phyloP scores from a whole-genome alignment of 1,140 invertebrate genomes.

The Cryptotermes secundus region DNA sequence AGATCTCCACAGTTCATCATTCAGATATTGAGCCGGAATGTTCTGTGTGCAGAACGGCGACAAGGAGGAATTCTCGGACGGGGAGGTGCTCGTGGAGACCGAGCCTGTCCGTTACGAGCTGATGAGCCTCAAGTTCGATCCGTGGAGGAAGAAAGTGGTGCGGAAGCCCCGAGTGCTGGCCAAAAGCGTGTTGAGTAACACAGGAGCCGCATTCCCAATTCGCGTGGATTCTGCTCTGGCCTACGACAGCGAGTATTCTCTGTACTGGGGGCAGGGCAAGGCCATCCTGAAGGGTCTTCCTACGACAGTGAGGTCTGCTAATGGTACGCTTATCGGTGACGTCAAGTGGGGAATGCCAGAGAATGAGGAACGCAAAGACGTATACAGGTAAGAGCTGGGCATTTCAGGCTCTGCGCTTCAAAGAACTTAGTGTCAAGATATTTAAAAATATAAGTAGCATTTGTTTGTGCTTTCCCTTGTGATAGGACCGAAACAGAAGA shows the following conservation, averaged over 20 bases:
- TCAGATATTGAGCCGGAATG: no score
- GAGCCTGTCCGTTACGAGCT: slow-evolving; percentile 76
- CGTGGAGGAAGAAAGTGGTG: slow-evolving; percentile 54
- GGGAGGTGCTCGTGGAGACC: slow-evolving; percentile 74
- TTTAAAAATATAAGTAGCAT: no score
- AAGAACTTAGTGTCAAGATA: neutral
- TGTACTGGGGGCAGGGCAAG: slow-evolving; percentile 76
- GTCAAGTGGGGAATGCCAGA: slow-evolving; percentile 68
- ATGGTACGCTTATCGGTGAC: slow-evolving; percentile 56
- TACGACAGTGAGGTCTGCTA: slow-evolving; percentile 63
- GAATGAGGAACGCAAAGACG: slow-evolving; percentile 56
- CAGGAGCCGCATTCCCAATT: slow-evolving; percentile 45
- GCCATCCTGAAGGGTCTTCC: slow-evolving; percentile 71
- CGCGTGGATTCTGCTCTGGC: slow-evolving; percentile 67
- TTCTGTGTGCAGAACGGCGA: slow-evolving; percentile 22
- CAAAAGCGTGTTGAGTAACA: slow-evolving; percentile 62
- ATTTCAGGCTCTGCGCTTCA: neutral
- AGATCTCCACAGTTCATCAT: no score
- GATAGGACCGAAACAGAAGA: no score
- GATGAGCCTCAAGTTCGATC: slow-evolving; percentile 61
- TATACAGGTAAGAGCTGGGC: slow-evolving; percentile 44
- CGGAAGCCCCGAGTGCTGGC: slow-evolving; percentile 57
- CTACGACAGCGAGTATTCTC: slow-evolving; percentile 65
- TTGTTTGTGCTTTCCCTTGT: neutral
- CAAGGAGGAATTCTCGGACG: slow-evolving; percentile 42